Base-by-base conservation (phyloP, 2,797 vertebrate genomes). In the Enteromius treurensis region DNA sequence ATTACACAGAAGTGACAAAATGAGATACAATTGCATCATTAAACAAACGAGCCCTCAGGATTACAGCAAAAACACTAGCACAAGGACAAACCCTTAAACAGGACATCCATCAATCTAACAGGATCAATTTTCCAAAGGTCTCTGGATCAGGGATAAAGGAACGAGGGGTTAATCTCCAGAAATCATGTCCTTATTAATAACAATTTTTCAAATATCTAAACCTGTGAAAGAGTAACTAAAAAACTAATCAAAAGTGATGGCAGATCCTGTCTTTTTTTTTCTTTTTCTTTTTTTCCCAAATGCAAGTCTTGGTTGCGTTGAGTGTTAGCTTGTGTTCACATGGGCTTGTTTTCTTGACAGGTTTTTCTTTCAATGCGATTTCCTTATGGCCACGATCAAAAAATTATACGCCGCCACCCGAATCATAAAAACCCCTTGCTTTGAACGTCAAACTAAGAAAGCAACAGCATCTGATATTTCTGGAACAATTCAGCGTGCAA, bases 161-260 rank as follows among this genome's bases (percentile, higher is more conserved):
- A 94, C 91, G 91, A 90, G 94, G 88, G 95, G 95, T 95, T 95
- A 95, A 95, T 95, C 91, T 94, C 89, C 89, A 92, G 92, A 94
- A 95, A 95, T 95, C 93, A 95, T 94, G 92, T 93, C 88, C 93
- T 94, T 95, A 95, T 95, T 95, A 95, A 95, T 95, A 95, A 94
- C 93, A 91, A 95, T 95, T 95, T 95, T 92, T 95, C 92, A 94
- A 91, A 94, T 91, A 93, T 93, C 88, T 90, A 93, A 92, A 83
- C 88, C 90, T 89, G 80, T 90, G 90, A 92, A 95, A 95, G 94
- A 95, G 89, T 86, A 93, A 95, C 92, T 93, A 86, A 90, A 89
- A 86, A 79, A 37, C 90, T 95, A 95, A 95, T 95, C 90, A 93
- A 95, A 95, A 91, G 89, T 95, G 95, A 95, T 92, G 84, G 94